phyloP scores from a whole-genome alignment of 2,113 vertebrate genomes.

The Lutjanus erythropterus region DNA sequence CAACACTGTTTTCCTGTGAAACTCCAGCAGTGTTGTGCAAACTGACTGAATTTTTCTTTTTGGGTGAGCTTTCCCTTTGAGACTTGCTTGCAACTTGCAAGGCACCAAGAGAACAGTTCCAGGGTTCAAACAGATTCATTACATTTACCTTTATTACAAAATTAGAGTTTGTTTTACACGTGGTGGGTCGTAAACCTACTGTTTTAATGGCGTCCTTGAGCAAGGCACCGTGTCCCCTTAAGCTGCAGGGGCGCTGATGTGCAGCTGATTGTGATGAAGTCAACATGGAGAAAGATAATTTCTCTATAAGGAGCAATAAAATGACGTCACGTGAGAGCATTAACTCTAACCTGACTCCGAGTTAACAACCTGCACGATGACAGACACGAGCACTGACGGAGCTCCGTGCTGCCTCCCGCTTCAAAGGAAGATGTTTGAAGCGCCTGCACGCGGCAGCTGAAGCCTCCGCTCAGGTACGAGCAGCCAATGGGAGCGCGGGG shows the following conservation, averaged over 20 bases:
- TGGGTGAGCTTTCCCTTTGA: no score
- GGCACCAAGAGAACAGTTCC: no score
- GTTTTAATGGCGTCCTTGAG: slow-evolving; percentile 10
- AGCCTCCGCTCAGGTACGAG: slow-evolving; percentile 77
- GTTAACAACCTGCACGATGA: background rate
- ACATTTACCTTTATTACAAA: no score
- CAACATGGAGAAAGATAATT: background rate
- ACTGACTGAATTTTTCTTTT: no score
- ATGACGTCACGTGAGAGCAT: background rate
- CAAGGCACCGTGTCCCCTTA: background rate
- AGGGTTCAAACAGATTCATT: no score
- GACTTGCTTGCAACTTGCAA: no score
- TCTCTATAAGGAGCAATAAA: background rate
- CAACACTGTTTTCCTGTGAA: no score
- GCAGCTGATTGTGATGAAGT: background rate
- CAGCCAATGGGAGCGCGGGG: slow-evolving; percentile 80
- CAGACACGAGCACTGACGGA: background rate
- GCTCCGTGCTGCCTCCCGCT: background rate
- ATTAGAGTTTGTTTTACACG: no score
- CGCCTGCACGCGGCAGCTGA: slow-evolving; percentile 24
- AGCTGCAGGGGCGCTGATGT: background rate
- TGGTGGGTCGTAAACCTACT: background rate
- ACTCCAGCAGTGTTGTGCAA: no score
- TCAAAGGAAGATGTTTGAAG: background rate
- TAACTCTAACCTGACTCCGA: background rate